These are phyloP conservation scores for Halcyon chelicuti DNA, from an alignment of 2,797 vertebrate species.

Conservation along the genomic window DNA sequence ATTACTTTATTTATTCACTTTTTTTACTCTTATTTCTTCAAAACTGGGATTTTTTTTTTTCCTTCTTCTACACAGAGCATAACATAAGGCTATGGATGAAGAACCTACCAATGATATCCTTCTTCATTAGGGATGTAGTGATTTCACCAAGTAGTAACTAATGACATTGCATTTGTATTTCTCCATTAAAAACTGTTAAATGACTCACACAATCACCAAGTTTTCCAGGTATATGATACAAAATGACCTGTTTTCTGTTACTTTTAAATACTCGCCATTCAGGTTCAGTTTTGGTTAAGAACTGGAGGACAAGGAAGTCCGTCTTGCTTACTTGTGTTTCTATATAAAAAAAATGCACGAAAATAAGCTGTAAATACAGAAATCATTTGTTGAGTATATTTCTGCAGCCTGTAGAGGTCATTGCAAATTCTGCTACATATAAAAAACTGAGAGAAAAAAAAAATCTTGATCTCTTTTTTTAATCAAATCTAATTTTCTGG, in stretches of 20 bases:
- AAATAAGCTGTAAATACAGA: neutral
- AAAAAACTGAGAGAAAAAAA: neutral
- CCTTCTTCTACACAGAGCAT: neutral
- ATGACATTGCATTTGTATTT: neutral
- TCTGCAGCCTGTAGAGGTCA: neutral
- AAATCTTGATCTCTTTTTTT: neutral
- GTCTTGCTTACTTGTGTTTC: neutral
- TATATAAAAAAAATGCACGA: neutral
- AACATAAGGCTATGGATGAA: neutral
- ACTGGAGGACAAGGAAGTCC: neutral
- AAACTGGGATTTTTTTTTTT: neutral
- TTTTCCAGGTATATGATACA: neutral
- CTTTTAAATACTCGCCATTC: neutral
- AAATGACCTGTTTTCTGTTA: neutral
- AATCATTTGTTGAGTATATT: neutral
- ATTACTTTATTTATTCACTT: neutral
- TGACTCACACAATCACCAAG: neutral
- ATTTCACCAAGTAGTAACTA: neutral
- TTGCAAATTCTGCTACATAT: neutral
- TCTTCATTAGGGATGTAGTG: neutral
- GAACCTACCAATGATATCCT: neutral
- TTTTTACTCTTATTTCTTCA: neutral
- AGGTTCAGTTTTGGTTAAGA: neutral
- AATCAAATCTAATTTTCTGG: neutral
- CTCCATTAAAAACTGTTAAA: neutral